phyloP scores from a whole-genome alignment of 2,113 vertebrate species.

The Ginglymostoma cirratum region DNA sequence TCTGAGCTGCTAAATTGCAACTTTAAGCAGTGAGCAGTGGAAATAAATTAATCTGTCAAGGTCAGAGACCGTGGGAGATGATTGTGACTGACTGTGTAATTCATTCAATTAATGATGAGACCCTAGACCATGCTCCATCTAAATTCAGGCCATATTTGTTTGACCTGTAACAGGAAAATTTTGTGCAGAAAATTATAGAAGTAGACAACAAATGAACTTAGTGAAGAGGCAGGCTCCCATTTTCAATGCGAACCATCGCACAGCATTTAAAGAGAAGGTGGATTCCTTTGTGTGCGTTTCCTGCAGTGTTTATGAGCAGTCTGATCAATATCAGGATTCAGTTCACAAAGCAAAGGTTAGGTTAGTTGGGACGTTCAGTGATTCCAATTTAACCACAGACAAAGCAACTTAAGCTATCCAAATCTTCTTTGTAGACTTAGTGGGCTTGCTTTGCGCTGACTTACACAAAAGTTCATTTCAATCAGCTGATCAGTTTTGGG shows the following conservation, averaged over 20 bases:
- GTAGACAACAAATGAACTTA: neutral
- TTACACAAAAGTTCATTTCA: no score
- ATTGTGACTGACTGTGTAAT: slow-evolving; percentile 2
- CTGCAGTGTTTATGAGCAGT: neutral
- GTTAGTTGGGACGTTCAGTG: neutral
- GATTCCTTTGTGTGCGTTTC: no score
- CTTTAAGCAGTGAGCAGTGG: neutral
- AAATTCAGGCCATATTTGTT: neutral
- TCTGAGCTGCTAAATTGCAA: neutral
- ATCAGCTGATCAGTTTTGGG: no score
- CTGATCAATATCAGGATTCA: neutral
- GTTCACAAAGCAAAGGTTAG: neutral
- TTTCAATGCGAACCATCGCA: neutral
- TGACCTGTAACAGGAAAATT: neutral
- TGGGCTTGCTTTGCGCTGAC: no score
- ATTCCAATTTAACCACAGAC: no score
- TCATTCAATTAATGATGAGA: slow-evolving; percentile 7
- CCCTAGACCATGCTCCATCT: neutral
- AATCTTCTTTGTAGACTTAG: no score
- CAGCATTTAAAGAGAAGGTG: neutral
- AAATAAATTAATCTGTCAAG: neutral
- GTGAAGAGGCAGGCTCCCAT: neutral
- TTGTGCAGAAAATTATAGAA: neutral
- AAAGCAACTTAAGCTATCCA: no score
- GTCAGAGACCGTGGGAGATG: neutral